phyloP scores from a whole-genome alignment of 30 jellyfish, hydroid and myxozoan genomes.

The Haliclystus octoradiatus region DNA sequence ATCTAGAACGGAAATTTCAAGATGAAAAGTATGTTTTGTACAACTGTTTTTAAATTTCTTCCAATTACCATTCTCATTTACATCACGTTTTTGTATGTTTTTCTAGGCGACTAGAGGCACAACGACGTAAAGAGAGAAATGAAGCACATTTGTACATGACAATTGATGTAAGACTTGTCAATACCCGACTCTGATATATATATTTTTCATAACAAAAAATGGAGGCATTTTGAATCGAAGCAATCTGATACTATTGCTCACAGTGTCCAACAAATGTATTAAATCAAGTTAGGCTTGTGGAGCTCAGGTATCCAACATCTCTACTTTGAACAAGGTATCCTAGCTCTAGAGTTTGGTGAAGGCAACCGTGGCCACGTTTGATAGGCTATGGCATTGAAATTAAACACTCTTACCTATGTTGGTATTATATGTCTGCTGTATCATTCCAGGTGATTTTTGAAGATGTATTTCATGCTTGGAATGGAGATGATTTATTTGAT shows the following conservation, averaged over 20 bases:
- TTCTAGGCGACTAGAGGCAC: slow-evolving; percentile 87
- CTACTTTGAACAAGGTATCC: too few species aligned
- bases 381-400: too few species aligned
- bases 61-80: not conserved
- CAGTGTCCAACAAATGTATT: not conserved
- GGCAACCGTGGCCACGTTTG: too few species aligned
- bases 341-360: too few species aligned
- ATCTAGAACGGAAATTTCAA: slow-evolving; percentile 66
- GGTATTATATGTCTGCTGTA: too few species aligned
- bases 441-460: slow-evolving; percentile 48
- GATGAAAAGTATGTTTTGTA: slow-evolving; percentile 84
- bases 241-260: not conserved
- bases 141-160: slow-evolving; percentile 97
- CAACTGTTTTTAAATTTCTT: too few species aligned
- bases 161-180: slow-evolving; percentile 66
- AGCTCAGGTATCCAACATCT: too few species aligned
- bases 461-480: slow-evolving; percentile 70
- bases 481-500: slow-evolving; percentile 80
- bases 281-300: too few species aligned
- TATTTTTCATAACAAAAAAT: too few species aligned
- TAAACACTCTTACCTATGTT: too few species aligned
- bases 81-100: not conserved
- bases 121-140: slow-evolving; percentile 85
- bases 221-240: slow-evolving; percentile 1
- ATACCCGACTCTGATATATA: too few species aligned